A percentile compares a stretch with the other conserved stretches of the same genome.
phyloP scores from a whole-genome alignment of 2,888 invertebrate genomes.

The Platypus cylindrus region DNA sequence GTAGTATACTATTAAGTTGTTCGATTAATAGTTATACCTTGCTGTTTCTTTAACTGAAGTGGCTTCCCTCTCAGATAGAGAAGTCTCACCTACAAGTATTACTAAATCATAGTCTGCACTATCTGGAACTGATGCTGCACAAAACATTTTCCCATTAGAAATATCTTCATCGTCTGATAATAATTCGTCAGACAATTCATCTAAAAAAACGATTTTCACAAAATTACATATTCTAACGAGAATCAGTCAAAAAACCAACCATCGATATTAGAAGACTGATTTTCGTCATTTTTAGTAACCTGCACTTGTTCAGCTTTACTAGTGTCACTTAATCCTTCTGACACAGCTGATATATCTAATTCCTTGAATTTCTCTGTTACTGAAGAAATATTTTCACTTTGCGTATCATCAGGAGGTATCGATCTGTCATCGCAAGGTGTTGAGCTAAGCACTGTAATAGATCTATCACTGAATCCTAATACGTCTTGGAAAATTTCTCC shows the following conservation, averaged over 20 bases:
- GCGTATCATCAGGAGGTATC: too few species aligned
- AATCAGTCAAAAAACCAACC: too few species aligned
- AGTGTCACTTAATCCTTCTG: not conserved
- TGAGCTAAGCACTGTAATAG: slow-evolving; percentile 17
- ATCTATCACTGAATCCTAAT: slow-evolving; percentile 38
- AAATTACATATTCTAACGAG: too few species aligned
- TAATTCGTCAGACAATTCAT: slow-evolving; percentile 1
- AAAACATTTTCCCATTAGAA: slow-evolving; percentile 30
- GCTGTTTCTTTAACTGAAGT: slow-evolving; percentile 27
- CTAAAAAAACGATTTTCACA: slow-evolving; percentile 4
- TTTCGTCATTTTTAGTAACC: too few species aligned
- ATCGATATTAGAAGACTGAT: too few species aligned
- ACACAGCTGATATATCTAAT: slow-evolving; percentile 1
- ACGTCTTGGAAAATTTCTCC: slow-evolving; percentile 40
- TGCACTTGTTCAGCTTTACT: not conserved
- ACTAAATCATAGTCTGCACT: slow-evolving; percentile 27
- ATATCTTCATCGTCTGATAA: slow-evolving; percentile 24
- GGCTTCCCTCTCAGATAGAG: slow-evolving; percentile 30
- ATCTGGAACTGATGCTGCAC: slow-evolving; percentile 23
- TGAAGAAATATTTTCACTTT: slow-evolving; percentile 1
- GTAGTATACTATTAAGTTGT: not conserved
- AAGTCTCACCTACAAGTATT: slow-evolving; percentile 29
- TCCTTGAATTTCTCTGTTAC: not conserved
- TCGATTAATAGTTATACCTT: too few species aligned
- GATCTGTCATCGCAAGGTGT: slow-evolving; percentile 15